A percentile compares a stretch with the other conserved stretches of the same genome.
phyloP scores from a whole-genome alignment of 2,797 vertebrate genomes.

The Pantherophis vulpinus region DNA sequence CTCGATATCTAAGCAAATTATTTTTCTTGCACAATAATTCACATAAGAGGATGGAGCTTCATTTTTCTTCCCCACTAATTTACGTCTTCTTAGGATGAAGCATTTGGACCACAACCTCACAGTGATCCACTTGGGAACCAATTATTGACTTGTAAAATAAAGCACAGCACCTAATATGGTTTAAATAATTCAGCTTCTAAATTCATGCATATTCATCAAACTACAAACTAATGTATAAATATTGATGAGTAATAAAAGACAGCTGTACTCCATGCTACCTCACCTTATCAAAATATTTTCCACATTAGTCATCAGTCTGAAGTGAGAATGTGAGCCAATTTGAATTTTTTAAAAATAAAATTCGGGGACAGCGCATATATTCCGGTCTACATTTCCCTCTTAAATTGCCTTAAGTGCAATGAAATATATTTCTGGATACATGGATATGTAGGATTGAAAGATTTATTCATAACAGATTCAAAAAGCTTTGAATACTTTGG shows the following conservation, averaged over 20 bases:
- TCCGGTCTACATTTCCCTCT: conserved; percentile 18
- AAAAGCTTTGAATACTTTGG: neutral
- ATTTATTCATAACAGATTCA: neutral
- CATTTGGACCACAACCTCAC: neutral
- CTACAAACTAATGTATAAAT: conserved; percentile 50
- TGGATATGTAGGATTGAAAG: neutral
- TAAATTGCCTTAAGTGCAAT: neutral
- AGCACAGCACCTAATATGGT: conserved; percentile 38
- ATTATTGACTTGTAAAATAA: conserved; percentile 56
- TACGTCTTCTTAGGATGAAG: conserved; percentile 28
- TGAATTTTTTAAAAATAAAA: conserved; percentile 23
- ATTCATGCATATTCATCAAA: conserved; percentile 58
- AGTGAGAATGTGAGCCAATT: neutral
- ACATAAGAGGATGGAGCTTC: conserved; percentile 12
- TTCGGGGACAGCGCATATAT: conserved; percentile 32
- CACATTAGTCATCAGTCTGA: neutral
- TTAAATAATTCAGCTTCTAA: conserved; percentile 61
- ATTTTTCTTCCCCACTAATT: conserved; percentile 43
- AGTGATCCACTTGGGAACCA: conserved; percentile 53
- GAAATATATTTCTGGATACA: neutral
- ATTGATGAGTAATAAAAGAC: conserved; percentile 57
- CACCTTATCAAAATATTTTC: conserved; percentile 36
- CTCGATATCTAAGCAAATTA: conserved; percentile 27
- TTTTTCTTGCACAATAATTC: conserved; percentile 14
- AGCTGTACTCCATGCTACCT: conserved; percentile 39